Evolutionary conservation across 2,113 vertebrate genomes (phyloP).

Genomic region (Otis tarda): DNA sequence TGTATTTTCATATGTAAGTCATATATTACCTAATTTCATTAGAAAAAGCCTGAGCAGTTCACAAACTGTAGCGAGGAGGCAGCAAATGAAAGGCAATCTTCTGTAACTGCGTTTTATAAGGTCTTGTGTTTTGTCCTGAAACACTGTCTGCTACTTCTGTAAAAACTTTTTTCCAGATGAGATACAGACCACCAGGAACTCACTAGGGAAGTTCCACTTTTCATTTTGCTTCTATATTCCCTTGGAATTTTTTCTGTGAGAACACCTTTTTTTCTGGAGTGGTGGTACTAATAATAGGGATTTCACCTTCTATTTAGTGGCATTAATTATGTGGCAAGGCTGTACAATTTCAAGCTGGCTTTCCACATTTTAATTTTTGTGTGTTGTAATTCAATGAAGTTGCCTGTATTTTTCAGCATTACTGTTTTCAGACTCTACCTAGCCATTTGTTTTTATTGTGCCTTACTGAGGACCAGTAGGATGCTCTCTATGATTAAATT

Average conservation of each 20-base stretch:
- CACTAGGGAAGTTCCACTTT: neutral
- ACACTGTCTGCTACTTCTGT: neutral
- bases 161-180: neutral
- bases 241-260: neutral
- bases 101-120: neutral
- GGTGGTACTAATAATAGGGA: neutral
- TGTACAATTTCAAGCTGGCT: neutral
- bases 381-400: neutral
- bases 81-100: neutral
- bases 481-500: neutral
- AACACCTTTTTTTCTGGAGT: neutral
- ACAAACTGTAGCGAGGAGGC: neutral
- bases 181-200: neutral
- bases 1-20: neutral
- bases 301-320: neutral
- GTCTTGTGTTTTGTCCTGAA: neutral
- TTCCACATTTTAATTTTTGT: neutral
- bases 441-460: neutral
- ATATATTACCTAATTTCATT: neutral
- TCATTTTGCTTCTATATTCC: neutral
- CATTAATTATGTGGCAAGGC: neutral
- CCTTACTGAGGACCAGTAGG: neutral
- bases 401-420: neutral
- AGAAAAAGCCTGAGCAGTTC: neutral
- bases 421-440: neutral